Conservation (phyloP, 1,140 invertebrate genomes). For the Penaeus chinensis region DNA sequence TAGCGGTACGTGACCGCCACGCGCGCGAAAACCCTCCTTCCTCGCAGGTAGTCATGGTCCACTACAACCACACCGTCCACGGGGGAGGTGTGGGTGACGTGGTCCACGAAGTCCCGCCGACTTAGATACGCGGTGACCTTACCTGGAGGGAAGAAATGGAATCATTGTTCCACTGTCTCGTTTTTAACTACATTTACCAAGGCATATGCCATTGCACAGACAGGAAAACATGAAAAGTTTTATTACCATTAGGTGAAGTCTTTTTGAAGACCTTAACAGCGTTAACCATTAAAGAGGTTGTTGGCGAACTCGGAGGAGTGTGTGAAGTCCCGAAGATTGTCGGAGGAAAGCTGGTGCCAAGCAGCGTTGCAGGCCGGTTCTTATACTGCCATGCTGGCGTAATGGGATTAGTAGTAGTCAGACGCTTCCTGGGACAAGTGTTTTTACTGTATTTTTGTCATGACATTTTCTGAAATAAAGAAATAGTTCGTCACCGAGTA, state of each 20-base stretch:
- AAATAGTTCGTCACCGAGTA: no score
- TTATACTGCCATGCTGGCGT: neutral
- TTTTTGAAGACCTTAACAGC: conserved; percentile 57
- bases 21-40: conserved; percentile 84
- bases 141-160: conserved; percentile 67
- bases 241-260: conserved; percentile 52
- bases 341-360: conserved; percentile 34
- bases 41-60: conserved; percentile 88
- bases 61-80: conserved; percentile 89
- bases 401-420: no score
- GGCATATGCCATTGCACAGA: no score
- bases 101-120: conserved; percentile 91
- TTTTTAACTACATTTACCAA: no score
- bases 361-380: neutral
- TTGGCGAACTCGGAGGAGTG: neutral
- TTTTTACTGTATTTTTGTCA: neutral
- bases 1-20: conserved; percentile 81
- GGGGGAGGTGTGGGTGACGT: conserved; percentile 85
- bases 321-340: neutral
- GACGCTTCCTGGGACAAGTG: neutral
- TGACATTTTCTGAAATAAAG: no score
- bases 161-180: neutral
- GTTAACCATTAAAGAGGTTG: conserved; percentile 31
- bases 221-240: no score
- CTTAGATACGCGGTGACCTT: conserved; percentile 92